phyloP scores from a whole-genome alignment of 2,113 vertebrate species.

The Labeo catla region DNA sequence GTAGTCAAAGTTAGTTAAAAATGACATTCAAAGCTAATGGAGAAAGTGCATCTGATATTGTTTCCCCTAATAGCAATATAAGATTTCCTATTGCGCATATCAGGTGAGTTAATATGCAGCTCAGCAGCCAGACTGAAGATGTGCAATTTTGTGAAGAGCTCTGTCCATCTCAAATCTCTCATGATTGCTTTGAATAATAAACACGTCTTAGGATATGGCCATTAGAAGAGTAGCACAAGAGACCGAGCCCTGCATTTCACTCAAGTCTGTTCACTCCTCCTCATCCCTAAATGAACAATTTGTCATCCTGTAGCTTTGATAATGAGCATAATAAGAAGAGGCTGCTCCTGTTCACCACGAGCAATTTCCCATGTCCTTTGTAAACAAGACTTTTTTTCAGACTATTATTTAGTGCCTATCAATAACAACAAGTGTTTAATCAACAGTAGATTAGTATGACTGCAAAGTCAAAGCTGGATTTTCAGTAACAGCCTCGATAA shows the following conservation, averaged over 20 bases:
- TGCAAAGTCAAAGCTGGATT: background rate
- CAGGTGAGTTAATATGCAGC: background rate
- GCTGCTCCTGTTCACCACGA: background rate
- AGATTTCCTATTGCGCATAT: background rate
- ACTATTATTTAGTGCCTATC: background rate
- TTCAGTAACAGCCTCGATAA: background rate
- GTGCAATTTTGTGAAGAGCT: background rate
- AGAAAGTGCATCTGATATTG: background rate
- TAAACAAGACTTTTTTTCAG: background rate
- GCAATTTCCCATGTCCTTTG: background rate
- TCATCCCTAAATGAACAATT: background rate
- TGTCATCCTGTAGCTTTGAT: background rate
- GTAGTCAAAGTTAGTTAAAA: background rate
- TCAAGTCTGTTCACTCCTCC: background rate
- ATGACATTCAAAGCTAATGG: background rate
- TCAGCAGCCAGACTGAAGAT: background rate
- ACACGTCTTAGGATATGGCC: background rate
- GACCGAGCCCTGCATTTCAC: background rate
- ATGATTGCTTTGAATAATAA: background rate
- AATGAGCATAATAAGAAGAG: conserved; percentile 1
- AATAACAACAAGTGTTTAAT: background rate
- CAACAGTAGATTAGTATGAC: background rate
- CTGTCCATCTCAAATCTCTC: background rate
- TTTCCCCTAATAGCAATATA: background rate
- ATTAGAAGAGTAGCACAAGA: background rate